These are phyloP conservation scores for Popillia japonica DNA, from an alignment of 1,140 invertebrate species.

Conservation along the genomic window DNA sequence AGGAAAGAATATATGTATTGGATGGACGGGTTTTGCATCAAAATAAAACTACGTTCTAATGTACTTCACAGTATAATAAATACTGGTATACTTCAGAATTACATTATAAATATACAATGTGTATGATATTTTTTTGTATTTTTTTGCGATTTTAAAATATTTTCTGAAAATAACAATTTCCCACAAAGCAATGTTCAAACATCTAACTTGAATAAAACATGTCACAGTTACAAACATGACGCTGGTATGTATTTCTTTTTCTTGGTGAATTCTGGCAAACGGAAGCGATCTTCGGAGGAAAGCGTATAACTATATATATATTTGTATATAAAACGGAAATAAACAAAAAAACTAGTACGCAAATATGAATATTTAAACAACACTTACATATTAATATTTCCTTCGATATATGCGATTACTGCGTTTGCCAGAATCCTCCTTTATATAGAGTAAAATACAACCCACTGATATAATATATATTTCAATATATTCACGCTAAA, in stretches of 20 bases:
- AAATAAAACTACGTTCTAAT: constrained; percentile 47
- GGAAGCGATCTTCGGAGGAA: constrained; percentile 14
- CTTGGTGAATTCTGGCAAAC: constrained; percentile 13
- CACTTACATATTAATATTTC: constrained; percentile 21
- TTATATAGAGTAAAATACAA: constrained; percentile 54
- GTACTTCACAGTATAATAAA: constrained; percentile 63
- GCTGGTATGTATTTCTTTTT: constrained; percentile 51
- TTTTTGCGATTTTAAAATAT: constrained; percentile 62
- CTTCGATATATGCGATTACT: constrained; percentile 11
- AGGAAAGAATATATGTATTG: too few species aligned
- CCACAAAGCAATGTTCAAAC: constrained; percentile 63
- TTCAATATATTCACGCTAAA: constrained; percentile 60
- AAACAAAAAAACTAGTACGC: not conserved
- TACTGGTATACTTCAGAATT: constrained; percentile 63
- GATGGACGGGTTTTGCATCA: too few species aligned
- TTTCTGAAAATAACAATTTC: constrained; percentile 64
- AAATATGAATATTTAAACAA: constrained; percentile 26
- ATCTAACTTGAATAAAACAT: constrained; percentile 60
- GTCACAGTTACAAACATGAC: constrained; percentile 59
- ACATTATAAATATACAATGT: constrained; percentile 64
- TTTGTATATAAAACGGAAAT: constrained; percentile 6
- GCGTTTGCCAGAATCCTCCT: constrained; percentile 37
- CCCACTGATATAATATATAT: constrained; percentile 53
- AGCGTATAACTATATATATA: constrained; percentile 16
- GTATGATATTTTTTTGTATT: constrained; percentile 61